Evolutionary conservation across 2,888 invertebrate genomes (phyloP).

Genomic region (Mylabris sibirica): DNA sequence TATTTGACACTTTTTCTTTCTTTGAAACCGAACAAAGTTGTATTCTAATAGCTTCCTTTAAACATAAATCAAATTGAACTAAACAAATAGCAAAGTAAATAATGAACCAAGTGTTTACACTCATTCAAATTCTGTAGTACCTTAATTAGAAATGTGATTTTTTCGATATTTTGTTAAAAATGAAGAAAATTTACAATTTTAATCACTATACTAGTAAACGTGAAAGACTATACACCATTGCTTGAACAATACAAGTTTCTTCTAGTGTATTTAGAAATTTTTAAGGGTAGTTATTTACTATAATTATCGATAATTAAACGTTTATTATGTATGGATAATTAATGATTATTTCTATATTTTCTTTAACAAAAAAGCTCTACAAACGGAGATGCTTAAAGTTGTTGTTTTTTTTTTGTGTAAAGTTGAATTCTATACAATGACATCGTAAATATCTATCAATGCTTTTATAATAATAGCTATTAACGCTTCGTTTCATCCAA

Average conservation of each 20-base stretch:
- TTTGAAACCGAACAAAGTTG: not conserved
- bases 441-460: constrained; percentile 4
- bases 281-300: too few species aligned
- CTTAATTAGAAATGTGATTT: too few species aligned
- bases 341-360: too few species aligned
- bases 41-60: not conserved
- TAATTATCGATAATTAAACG: not conserved
- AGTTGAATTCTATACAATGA: not conserved
- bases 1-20: not conserved
- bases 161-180: too few species aligned
- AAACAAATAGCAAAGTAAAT: not conserved
- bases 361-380: too few species aligned
- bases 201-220: too few species aligned
- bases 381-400: not conserved
- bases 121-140: too few species aligned
- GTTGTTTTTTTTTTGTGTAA: not conserved
- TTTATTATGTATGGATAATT: not conserved
- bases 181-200: too few species aligned
- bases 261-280: too few species aligned
- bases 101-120: not conserved
- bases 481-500: not conserved
- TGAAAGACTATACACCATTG: too few species aligned
- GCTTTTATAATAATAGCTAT: not conserved
- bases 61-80: not conserved
- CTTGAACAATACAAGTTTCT: too few species aligned